Base-by-base conservation (phyloP, 2,113 vertebrate species). In the Psilopogon haemacephalus region DNA sequence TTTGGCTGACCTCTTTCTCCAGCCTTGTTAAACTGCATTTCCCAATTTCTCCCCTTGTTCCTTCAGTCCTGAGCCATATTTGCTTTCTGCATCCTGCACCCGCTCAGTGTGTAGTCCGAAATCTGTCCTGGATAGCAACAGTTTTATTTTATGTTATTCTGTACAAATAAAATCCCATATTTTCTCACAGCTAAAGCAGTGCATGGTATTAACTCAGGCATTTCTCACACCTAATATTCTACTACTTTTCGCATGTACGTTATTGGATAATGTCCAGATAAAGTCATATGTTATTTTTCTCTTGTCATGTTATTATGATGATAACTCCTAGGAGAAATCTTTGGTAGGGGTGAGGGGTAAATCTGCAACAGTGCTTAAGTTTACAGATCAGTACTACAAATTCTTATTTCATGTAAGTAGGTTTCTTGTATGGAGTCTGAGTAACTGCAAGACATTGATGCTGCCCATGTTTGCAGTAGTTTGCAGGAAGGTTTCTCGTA, bases 221-320 rank as follows among this genome's bases (percentile, higher is more conserved):
- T 95, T 95, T 87, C 60, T 95, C 67, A 90, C 87, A 82, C 87
- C 63, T 93, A 74, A 73, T 74, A 81, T 44, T 87, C 94, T 85
- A 52, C 70, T 69, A 3, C 40, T 90, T 80, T 54, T 52, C 63
- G 64, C 73, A 28, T 8, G 6, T 90, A 63, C 8, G 2, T 88
- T 92, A 73, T 56, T 95, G 96, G 83, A 94, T 93, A 88, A 85
- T 73, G 27, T 89, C 71, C 83, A 96, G 83, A 91, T 83, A 89
- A 86, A 93, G 64, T 91, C 32, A 75, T 86, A 77, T 68, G 75
- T 73, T 91, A 35, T 72, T 87, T 88, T 92, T 93, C 24, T 58
- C 42, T 84, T 94, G n/a, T 94, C 58, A 48, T 76, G 32, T 67
- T 74, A 87, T 87, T 82, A 70, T 86, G 88, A 95, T 85, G 86